These are phyloP conservation scores for Lycaon pictus DNA, from an alignment of 2,113 vertebrate species.

Conservation along the genomic window DNA sequence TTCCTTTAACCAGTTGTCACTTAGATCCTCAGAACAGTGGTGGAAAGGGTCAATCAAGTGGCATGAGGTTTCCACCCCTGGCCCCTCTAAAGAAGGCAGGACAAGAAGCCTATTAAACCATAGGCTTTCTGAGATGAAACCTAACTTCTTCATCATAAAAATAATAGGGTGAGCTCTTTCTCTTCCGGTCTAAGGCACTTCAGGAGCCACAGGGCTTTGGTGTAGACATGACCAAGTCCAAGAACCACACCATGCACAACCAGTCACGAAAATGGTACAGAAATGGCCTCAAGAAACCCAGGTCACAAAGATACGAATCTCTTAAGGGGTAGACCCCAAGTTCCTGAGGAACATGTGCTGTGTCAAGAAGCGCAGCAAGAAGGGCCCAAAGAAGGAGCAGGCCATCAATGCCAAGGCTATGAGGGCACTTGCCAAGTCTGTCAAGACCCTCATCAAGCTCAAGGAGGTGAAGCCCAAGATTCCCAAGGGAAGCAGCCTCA, in stretches of 20 bases:
- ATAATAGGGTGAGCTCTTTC: no score
- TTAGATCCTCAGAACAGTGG: neutral
- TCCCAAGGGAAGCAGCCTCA: constrained; percentile 40
- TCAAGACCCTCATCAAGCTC: constrained; percentile 72
- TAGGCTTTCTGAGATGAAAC: neutral
- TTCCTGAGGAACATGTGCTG: constrained; percentile 99
- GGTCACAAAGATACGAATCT: no score
- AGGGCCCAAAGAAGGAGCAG: constrained; percentile 93
- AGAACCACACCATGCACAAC: no score
- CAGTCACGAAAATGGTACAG: no score
- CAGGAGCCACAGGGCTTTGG: no score
- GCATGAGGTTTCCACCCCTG: neutral
- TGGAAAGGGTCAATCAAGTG: neutral
- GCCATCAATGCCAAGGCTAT: constrained; percentile 88
- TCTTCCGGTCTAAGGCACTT: no score
- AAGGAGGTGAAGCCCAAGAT: constrained; percentile 54
- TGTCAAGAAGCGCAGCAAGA: constrained; percentile 99
- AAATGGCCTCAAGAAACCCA: no score
- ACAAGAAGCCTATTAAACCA: neutral
- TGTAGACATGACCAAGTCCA: no score
- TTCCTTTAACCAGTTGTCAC: neutral
- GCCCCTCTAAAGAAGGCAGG: neutral
- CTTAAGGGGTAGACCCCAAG: constrained; percentile 93
- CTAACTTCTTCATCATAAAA: neutral
- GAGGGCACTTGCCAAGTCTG: constrained; percentile 66